Evolutionary conservation across 2,888 invertebrate genomes (phyloP).

Genomic region (Harpagoxenus sublaevis): DNA sequence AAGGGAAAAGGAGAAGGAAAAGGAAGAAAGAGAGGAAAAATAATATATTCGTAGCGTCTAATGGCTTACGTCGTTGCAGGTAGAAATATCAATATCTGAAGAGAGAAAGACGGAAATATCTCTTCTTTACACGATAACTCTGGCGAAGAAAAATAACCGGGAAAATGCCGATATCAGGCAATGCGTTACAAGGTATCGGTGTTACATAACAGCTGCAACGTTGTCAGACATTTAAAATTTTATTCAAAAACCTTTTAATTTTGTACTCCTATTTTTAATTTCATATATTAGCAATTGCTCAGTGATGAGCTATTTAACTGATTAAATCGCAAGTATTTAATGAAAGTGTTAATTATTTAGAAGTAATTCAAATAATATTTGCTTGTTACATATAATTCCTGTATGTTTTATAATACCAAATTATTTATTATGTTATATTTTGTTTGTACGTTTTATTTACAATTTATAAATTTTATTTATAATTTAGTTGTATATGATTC

Average conservation of each 20-base stretch:
- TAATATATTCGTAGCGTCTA: constrained; percentile 25
- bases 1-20: background rate
- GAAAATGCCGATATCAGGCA: constrained; percentile 20
- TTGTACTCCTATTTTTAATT: background rate
- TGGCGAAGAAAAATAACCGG: constrained; percentile 11
- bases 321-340: constrained; percentile 2
- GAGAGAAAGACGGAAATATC: background rate
- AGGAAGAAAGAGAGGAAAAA: background rate
- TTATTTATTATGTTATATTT: background rate
- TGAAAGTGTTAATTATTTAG: background rate
- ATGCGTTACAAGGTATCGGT: background rate
- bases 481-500: background rate
- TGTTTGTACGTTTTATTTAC: background rate
- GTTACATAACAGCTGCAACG: background rate
- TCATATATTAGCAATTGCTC: background rate
- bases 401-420: background rate
- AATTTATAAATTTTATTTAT: background rate
- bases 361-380: constrained; percentile 2
- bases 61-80: constrained; percentile 29
- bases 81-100: constrained; percentile 18
- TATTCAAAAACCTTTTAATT: background rate
- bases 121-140: constrained; percentile 1
- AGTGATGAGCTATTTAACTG: background rate
- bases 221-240: constrained; percentile 2
- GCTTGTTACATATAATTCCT: background rate